These are phyloP conservation scores for Cheiracanthium punctorium DNA, from an alignment of 2,888 invertebrate species.

Conservation along the genomic window DNA sequence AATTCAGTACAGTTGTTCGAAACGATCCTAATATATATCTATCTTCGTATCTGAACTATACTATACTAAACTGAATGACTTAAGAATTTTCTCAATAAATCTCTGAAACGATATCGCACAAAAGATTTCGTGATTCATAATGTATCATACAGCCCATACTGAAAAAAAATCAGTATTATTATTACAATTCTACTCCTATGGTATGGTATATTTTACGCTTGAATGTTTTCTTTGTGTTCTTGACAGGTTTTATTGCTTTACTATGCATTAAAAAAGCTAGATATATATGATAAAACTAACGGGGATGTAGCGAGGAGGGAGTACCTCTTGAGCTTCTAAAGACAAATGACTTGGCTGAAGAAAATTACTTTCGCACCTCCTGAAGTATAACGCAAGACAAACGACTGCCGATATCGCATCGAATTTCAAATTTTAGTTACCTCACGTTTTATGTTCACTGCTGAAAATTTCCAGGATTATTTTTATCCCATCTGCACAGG, in stretches of 20 bases:
- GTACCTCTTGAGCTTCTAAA: background rate
- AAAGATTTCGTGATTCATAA: background rate
- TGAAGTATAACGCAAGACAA: constrained; percentile 25
- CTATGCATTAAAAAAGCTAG: constrained; percentile 11
- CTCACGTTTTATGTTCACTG: constrained; percentile 5
- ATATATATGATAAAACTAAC: constrained; percentile 1
- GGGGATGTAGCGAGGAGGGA: background rate
- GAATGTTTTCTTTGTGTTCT: background rate
- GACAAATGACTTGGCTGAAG: constrained; percentile 21
- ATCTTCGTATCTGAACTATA: too few species aligned
- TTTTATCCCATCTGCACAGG: constrained; percentile 13
- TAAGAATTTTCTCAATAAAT: background rate
- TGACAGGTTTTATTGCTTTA: constrained; percentile 6
- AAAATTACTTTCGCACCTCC: constrained; percentile 6
- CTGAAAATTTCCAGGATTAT: background rate
- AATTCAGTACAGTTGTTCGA: too few species aligned
- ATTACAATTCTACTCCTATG: background rate
- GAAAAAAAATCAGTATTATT: background rate
- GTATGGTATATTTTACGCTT: background rate
- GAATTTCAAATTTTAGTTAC: constrained; percentile 51
- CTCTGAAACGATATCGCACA: background rate
- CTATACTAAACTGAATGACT: background rate
- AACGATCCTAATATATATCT: too few species aligned
- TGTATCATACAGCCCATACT: background rate
- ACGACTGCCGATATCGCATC: constrained; percentile 27